Conservation (phyloP, 2,888 invertebrate genomes). For the Acanthococcus lagerstroemiae region DNA sequence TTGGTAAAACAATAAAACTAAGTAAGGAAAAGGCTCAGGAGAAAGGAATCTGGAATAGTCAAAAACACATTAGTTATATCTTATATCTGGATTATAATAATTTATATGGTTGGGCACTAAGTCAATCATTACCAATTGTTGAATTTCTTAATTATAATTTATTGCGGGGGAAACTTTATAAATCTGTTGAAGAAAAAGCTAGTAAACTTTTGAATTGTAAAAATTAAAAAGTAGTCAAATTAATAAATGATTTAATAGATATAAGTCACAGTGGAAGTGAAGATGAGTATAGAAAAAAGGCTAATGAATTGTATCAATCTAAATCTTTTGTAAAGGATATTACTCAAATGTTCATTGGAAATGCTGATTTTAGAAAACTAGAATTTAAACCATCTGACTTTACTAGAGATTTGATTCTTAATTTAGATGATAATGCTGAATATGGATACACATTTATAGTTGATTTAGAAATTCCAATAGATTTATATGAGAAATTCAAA, state of each 20-base stretch:
- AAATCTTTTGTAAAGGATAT: not conserved
- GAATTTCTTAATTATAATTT: conserved; percentile 8
- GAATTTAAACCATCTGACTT: not conserved
- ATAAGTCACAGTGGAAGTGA: not conserved
- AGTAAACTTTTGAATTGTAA: not conserved
- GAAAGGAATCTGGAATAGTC: conserved; percentile 4
- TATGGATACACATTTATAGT: conserved; percentile 9
- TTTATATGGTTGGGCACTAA: conserved; percentile 6
- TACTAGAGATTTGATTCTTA: conserved; percentile 2
- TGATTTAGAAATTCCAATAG: conserved; percentile 9
- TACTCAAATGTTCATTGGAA: not conserved
- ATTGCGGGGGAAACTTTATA: not conserved
- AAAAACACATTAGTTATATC: conserved; percentile 9
- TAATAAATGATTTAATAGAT: not conserved
- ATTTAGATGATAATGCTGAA: conserved; percentile 10
- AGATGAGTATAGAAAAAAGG: not conserved
- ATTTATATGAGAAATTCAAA: conserved; percentile 9
- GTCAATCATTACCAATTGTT: conserved; percentile 1
- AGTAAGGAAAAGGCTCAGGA: conserved; percentile 9
- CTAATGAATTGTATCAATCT: not conserved
- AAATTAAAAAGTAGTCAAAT: not conserved
- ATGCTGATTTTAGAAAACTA: not conserved
- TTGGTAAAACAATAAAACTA: conserved; percentile 9
- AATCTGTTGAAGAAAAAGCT: not conserved
- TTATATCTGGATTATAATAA: conserved; percentile 7